A percentile compares a stretch with the other conserved stretches of the same genome.
These are phyloP conservation scores for Amphibalanus amphitrite DNA, from an alignment of 1,140 invertebrate species.

Conservation along the genomic window DNA sequence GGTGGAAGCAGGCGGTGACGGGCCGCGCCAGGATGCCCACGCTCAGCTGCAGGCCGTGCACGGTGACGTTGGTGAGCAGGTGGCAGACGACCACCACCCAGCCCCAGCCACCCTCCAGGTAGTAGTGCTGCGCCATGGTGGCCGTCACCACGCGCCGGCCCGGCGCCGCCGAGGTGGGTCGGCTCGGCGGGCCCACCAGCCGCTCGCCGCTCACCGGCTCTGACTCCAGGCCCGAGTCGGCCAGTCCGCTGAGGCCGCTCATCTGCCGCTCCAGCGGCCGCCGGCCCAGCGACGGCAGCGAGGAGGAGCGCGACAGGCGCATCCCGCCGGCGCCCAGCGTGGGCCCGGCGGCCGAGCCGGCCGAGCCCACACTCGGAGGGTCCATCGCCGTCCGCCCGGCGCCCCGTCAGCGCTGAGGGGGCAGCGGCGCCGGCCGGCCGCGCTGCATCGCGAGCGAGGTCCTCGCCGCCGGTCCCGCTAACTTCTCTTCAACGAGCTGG, in stretches of 20 bases:
- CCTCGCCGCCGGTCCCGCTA: no score
- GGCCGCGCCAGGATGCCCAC: conserved; percentile 37
- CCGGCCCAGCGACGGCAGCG: background rate
- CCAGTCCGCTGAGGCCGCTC: background rate
- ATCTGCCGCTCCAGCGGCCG: background rate
- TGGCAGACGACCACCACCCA: conserved; percentile 48
- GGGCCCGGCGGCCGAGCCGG: no score
- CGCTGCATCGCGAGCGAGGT: no score
- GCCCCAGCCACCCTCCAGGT: conserved; percentile 63
- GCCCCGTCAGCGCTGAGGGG: background rate
- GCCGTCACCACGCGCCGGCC: conserved; percentile 19
- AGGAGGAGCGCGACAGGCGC: background rate
- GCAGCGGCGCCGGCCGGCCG: background rate
- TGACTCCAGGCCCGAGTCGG: background rate
- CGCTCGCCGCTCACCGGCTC: background rate
- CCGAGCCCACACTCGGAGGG: background rate
- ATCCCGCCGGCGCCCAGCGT: no score
- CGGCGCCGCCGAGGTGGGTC: no score
- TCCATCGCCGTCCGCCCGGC: no score
- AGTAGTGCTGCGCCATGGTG: conserved; percentile 52
- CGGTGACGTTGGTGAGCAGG: conserved; percentile 39
- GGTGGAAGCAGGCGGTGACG: conserved; percentile 31
- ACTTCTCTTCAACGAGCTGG: no score
- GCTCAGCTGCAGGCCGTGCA: conserved; percentile 41
- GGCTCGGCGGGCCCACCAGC: no score